Base-by-base conservation (phyloP, 2,797 vertebrate genomes). In the Microtus agrestis region DNA sequence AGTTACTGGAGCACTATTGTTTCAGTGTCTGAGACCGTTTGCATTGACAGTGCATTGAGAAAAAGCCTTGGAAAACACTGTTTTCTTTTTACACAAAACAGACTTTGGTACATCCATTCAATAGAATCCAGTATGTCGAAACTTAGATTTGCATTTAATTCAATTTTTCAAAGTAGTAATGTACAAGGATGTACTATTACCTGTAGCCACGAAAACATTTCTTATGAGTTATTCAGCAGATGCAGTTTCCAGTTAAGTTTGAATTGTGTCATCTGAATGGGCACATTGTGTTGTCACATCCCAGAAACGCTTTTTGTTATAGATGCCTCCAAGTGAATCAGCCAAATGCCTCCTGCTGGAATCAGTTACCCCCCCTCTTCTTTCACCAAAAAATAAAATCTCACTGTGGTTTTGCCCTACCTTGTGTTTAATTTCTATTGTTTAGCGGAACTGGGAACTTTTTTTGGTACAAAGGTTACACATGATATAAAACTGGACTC, bases 241-340 rank as follows among this genome's bases (percentile, higher is more conserved):
- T 96, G n/a, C 71, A 10, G 71, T 95, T 95, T 96, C 86, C 82
- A 94, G 69, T 90, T 95, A 92, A 12, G 4, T 95, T 95, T 96
- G 80, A 92, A 86, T 94, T 87, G 51, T 73, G 71, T 81, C 86
- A 76, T 84, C 91, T 85, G 93, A 81, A 91, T 59, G 86, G 8
- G 65, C 89, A 85, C 5, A 1, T 91, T 69, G 59, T 23, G 79
- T 14, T 69, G 91, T 86, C 63, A 79, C 51, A 65, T 80, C 79
- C 93, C 69, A 80, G 67, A 94, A 54, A 84, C 96, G 78, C 54
- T 92, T 95, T 94, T 94, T 92, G 74, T 93, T 94, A 34, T 91
- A 87, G 91, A 61, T 96, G 80, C 61, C 21, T 89, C 21, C 77
- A 46, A 84, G 61, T 91, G 71, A 94, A 69, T 91, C 56, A 56